phyloP scores from a whole-genome alignment of 2,888 invertebrate species.

The Frankliniella fusca region DNA sequence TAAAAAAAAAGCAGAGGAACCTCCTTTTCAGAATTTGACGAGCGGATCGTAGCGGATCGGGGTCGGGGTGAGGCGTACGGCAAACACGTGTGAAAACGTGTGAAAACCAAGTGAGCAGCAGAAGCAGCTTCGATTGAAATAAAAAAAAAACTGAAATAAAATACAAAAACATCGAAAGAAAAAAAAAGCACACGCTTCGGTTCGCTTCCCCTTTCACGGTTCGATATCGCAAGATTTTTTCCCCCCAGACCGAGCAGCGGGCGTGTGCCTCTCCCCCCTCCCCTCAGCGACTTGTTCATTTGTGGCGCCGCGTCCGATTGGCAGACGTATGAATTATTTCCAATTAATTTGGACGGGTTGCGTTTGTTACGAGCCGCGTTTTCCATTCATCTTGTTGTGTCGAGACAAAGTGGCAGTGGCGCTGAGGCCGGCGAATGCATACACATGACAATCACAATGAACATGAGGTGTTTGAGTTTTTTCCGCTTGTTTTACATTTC shows the following conservation, averaged over 20 bases:
- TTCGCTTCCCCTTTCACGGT: neutral
- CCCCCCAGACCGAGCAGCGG: too few relatives aligned
- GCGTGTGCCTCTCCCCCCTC: neutral
- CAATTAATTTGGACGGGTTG: neutral
- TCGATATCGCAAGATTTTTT: too few relatives aligned
- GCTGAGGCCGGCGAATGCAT: too few relatives aligned
- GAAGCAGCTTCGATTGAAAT: neutral
- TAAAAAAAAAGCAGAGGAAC: neutral
- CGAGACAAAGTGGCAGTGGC: neutral
- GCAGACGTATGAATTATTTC: constrained; percentile 10
- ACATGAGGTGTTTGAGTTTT: too few relatives aligned
- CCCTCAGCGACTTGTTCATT: neutral
- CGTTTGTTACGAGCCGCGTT: neutral
- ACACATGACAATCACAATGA: too few relatives aligned
- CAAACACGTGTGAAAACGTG: too few relatives aligned
- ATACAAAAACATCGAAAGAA: neutral
- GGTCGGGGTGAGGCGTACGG: too few relatives aligned
- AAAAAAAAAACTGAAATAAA: neutral
- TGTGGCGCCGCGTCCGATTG: neutral
- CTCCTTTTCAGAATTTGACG: too few relatives aligned
- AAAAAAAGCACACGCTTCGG: neutral
- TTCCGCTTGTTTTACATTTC: too few relatives aligned
- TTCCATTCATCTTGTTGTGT: constrained; percentile 15
- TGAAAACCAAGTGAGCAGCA: too few relatives aligned
- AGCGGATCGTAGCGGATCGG: too few relatives aligned